A percentile compares a stretch with the other conserved stretches of the same genome.
Conservation (phyloP, 2,797 vertebrate species). For the Myiotriccus ornatus region DNA sequence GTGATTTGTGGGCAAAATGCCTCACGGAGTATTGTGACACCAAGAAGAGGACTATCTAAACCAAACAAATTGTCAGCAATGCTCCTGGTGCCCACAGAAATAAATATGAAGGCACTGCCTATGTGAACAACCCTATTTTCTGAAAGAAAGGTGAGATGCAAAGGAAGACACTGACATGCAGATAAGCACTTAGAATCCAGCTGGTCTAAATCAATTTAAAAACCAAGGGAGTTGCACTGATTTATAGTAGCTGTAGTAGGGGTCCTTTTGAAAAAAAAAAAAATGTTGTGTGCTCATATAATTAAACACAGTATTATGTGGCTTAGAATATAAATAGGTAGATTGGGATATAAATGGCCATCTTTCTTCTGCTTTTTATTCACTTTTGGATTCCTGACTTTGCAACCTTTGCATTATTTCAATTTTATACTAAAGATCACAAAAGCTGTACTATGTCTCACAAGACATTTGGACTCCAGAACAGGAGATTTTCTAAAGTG, state of each 20-base stretch:
- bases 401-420: not conserved
- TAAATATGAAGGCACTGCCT: not conserved
- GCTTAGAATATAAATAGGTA: not conserved
- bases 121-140: not conserved
- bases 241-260: constrained; percentile 35
- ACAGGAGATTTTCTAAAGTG: not conserved
- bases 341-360: not conserved
- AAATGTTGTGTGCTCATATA: not conserved
- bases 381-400: not conserved
- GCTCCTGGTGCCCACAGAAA: not conserved
- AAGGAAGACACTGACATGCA: constrained; percentile 1
- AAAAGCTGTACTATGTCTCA: not conserved
- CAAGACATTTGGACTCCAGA: not conserved
- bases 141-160: not conserved
- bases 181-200: constrained; percentile 36
- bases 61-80: not conserved
- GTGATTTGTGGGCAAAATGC: constrained; percentile 14
- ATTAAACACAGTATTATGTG: not conserved
- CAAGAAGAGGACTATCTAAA: not conserved
- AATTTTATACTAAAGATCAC: not conserved
- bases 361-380: not conserved
- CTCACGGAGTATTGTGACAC: not conserved
- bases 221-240: constrained; percentile 24
- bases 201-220: constrained; percentile 42
- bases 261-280: not conserved